These are phyloP conservation scores for Melanitta fusca DNA, from an alignment of 2,797 vertebrate genomes.

Conservation along the genomic window DNA sequence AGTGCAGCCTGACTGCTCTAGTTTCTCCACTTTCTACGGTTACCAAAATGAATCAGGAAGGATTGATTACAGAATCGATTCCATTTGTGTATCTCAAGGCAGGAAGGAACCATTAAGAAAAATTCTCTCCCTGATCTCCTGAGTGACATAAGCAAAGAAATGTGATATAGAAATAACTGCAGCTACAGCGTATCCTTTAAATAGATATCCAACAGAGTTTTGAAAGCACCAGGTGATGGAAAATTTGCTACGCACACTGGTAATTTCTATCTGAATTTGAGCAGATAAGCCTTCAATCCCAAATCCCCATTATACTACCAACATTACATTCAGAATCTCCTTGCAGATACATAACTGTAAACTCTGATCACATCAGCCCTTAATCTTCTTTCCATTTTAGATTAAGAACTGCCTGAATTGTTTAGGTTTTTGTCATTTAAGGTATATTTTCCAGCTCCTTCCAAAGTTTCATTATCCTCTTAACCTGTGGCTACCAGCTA, in stretches of 20 bases:
- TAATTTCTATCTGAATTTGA: neutral
- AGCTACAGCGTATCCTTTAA: neutral
- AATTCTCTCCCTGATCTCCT: neutral
- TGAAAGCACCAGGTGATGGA: neutral
- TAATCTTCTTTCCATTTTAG: slow-evolving; percentile 15
- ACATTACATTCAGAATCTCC: neutral
- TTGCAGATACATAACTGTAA: neutral
- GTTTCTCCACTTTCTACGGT: neutral
- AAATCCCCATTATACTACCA: neutral
- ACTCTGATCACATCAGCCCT: neutral
- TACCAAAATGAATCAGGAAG: neutral
- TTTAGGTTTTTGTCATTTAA: neutral
- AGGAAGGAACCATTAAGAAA: neutral
- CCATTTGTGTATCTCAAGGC: neutral
- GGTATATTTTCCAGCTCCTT: neutral
- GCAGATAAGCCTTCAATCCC: neutral
- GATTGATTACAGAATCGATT: neutral
- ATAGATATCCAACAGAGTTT: neutral
- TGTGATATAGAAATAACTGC: neutral
- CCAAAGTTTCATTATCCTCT: neutral
- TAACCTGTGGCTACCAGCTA: neutral
- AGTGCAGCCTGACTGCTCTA: neutral
- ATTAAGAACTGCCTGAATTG: neutral
- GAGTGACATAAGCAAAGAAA: neutral
- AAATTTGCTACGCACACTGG: neutral